Evolutionary conservation across 37 sponge, comb jelly and placozoan species (phyloP).

Genomic region (Bolinopsis microptera): DNA sequence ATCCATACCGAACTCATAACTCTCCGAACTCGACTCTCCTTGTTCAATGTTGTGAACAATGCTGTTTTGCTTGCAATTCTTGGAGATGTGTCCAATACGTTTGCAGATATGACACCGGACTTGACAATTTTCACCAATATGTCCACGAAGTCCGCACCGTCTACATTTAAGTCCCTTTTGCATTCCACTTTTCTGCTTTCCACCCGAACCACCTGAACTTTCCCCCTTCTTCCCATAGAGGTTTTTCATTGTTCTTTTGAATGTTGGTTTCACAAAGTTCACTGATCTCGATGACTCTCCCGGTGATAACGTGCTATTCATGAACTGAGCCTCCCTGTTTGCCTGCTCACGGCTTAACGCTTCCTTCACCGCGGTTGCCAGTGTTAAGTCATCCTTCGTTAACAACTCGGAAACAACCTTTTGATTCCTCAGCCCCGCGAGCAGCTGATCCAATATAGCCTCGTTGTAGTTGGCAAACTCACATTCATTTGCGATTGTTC

Average conservation of each 20-base stretch:
- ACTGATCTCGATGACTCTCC: background rate
- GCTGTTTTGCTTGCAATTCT: constrained; percentile 4
- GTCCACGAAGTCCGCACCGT: background rate
- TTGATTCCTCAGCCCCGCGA: background rate
- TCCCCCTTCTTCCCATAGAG: no score
- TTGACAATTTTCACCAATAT: background rate
- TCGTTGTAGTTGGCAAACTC: background rate
- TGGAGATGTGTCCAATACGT: background rate
- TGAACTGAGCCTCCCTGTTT: background rate
- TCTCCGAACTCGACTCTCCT: background rate
- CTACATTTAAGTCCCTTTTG: constrained; percentile 39
- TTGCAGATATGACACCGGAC: background rate
- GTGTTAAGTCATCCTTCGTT: background rate
- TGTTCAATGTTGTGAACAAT: background rate
- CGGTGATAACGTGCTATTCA: background rate
- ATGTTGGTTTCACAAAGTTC: background rate
- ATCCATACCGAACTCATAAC: constrained; percentile 1
- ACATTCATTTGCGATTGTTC: background rate
- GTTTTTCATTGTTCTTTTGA: no score
- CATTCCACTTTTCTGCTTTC: background rate
- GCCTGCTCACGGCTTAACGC: constrained; percentile 35
- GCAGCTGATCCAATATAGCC: background rate
- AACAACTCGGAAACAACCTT: background rate
- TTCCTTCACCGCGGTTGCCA: background rate
- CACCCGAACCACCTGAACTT: background rate